Percentiles rank a stretch among this genome's conserved stretches.
These are phyloP conservation scores for Erynnis tages DNA, from an alignment of 2,888 invertebrate species.

Conservation along the genomic window DNA sequence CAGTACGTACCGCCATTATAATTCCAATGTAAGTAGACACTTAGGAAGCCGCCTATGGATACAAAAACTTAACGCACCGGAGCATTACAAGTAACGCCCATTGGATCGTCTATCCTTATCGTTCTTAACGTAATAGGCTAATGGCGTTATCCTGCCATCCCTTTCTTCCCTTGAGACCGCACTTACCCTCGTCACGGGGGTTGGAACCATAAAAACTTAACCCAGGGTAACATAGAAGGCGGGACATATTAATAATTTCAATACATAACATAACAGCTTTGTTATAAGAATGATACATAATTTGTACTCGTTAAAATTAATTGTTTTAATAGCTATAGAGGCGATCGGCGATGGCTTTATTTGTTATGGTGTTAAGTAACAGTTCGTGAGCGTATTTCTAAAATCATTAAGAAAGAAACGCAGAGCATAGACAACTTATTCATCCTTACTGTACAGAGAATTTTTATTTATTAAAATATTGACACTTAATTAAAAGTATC, in stretches of 20 bases:
- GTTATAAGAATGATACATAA: too few species aligned
- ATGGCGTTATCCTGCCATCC: constrained; percentile 49
- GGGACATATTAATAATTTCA: too few species aligned
- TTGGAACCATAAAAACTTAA: constrained; percentile 55
- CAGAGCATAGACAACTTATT: too few species aligned
- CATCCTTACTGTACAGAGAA: too few species aligned
- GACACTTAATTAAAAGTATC: too few species aligned
- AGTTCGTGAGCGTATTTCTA: too few species aligned
- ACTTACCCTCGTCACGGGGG: constrained; percentile 38
- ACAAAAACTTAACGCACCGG: constrained; percentile 1
- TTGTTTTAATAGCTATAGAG: constrained; percentile 1
- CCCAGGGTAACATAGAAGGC: too few species aligned
- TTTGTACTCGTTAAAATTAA: background rate
- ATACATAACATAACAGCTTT: too few species aligned
- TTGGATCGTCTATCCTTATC: constrained; percentile 29
- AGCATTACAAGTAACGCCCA: constrained; percentile 35
- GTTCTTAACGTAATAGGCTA: constrained; percentile 5
- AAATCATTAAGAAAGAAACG: too few species aligned
- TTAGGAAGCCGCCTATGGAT: background rate
- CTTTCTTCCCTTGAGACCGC: constrained; percentile 50
- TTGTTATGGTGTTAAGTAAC: too few species aligned
- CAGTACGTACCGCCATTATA: constrained; percentile 15
- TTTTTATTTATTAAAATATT: too few species aligned
- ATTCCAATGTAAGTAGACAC: background rate
- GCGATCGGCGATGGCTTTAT: too few species aligned